Base-by-base conservation (phyloP, 2,888 invertebrate species). In the Tiliacea citrago region DNA sequence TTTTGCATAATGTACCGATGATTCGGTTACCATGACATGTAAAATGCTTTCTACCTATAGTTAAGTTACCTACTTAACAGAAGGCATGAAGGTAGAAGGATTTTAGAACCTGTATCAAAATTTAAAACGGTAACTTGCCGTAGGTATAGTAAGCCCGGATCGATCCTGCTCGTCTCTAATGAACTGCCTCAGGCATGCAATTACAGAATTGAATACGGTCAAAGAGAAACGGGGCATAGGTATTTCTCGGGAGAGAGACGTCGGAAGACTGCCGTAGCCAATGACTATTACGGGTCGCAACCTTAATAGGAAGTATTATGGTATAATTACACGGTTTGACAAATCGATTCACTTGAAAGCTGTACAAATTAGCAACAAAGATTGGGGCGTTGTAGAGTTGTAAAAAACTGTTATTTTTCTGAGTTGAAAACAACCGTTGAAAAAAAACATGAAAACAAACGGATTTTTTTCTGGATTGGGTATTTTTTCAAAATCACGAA, bases 151-250 rank as follows among this genome's bases (percentile, higher is more conserved):
- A 35, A 29, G 12, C 29, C 49, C n/a, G 39, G 24, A 58, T 51
- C 24, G 24, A 70, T 51, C 9, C 2, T 29, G 18, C 47, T 29
- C 29, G 9, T 60, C 24, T n/a, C 16, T 53, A 60, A 79, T 79
- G 53, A 73, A 49, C 21, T 35, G 53, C 63, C 53, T 24, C 6
- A n/a, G 60, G 73, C 49, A 42, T 49, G 58, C 60, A 35, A 55
- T 55, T 65, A 47, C 47, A 29, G 51, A 51, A 29, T 45, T 45
- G 18, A 49, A 49, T 57, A 42, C 39, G 39, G 18, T 49, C 18
- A 57, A 42, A 29, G 39, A 29, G 12, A 51, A 45, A 18, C 39
- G 7, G 57, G 6, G n/a, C 2, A 58, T 53, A 24, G 51, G 45
- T 7, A 21, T 49, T 49, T 49, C 10, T 69, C 24, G 35, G 9